Evolutionary conservation across 2,113 vertebrate genomes (phyloP), one percentile per base, ranked within the genome.

Genomic region (Carettochelys insculpta): DNA sequence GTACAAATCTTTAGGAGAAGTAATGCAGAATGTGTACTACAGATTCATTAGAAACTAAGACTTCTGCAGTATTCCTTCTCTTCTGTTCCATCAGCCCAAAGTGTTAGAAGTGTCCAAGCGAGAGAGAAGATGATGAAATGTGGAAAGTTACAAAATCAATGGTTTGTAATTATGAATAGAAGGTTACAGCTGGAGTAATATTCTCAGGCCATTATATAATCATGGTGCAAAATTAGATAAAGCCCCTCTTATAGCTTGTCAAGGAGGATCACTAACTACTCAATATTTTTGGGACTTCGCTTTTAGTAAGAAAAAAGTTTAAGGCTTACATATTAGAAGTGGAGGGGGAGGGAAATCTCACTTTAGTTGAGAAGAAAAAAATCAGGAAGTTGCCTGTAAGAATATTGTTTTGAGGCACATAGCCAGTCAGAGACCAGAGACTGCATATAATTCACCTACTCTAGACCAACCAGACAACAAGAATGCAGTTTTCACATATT

Each of bases 1-100:
- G 54, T 87, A 90, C 95, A 91, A 77, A 65, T 65, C 34, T 65
- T 65, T 29, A 86, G 83, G 73, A 92, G 92, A 51, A 80, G 86
- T 8, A 83, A 47, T 77, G 75, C 79, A 11, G 45, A 71, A 85
- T 65, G 47, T 11, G 19, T 41, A 94, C 48, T 73, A 77, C 91
- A 96, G 94, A 83, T 78, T 85, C 92, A 83, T 90, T 77, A 93
- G 38, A 93, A 96, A 87, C 94, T 31, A 73, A 93, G 83, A 96
- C 96, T 96, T 91, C 94, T 90, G 95, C 68, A 2, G 61, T 51
- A 79, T 11, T 83, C 92, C 78, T 61, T 95, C 85, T 77, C 95
- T 95, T 97, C 97, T 96, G 97, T 96, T 97, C 97, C 97, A 97
- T 97, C 97, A 97, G 96, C 90, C 95, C 38, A 94, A 73, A 97